Evolutionary conservation across 2,888 invertebrate genomes (phyloP), one percentile per base, ranked within the genome.

Genomic region (Branchipolynoe longqiensis): DNA sequence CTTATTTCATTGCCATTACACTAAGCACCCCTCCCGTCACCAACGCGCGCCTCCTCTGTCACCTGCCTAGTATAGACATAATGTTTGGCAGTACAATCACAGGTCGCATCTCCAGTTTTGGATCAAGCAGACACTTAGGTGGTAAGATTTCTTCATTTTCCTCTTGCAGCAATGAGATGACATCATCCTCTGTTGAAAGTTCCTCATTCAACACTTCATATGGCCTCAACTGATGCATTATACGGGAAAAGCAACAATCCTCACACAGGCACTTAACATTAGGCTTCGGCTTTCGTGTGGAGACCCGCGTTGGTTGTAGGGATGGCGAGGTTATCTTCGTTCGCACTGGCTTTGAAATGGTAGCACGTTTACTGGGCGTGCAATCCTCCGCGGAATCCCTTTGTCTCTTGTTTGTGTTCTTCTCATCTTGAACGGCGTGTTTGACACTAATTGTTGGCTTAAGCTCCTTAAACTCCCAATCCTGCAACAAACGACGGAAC

Each of bases 211-310:
- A n/a, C n/a, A n/a, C n/a, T 25, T 31, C 59, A 14, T 14, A 14
- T n/a, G 25, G 69, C 14, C 22, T 69, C 2, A 14, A 22, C 2
- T 3, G 36, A 4, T 22, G 33, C 0, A 38, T 33, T 14, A 69
- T 4, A 18, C 69, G 69, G 69, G 18, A 33, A 14, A 69, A 22
- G n/a, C 14, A 18, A n/a, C 69, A 69, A 22, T 69, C 69, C 36
- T 69, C 69, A 69, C 69, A 69, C 33, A 69, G 22, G 25, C 69
- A 69, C 38, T 69, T 69, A 0, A 69, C 36, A 25, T 69, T 69
- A 1, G 69, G 69, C 25, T 69, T 69, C 36, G 36, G 33, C n/a
- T 69, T 38, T n/a, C 69, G 33, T 36, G 1, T 33, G 14, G 69
- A 69, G 4, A 69, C 69, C 36, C 69, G 69, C 12, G 69, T 69